A percentile compares a stretch with the other conserved stretches of the same genome.
Evolutionary conservation across 2,797 vertebrate species (phyloP).

Genomic region (Acipenser oxyrinchus): DNA sequence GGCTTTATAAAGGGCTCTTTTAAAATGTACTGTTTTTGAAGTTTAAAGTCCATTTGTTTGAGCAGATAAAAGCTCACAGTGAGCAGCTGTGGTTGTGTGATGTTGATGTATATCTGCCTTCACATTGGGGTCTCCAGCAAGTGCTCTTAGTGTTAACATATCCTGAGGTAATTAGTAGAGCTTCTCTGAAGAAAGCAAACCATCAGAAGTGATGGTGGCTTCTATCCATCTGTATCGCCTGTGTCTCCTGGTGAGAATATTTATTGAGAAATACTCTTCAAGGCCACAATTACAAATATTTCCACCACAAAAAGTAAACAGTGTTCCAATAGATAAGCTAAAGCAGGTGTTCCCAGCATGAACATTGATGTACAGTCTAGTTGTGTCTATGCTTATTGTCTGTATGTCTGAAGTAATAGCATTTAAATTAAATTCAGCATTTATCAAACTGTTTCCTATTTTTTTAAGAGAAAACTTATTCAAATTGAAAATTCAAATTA

Average conservation of each 20-base stretch:
- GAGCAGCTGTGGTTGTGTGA: background rate
- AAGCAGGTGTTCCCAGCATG: too few relatives aligned
- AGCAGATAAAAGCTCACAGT: background rate
- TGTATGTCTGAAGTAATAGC: too few relatives aligned
- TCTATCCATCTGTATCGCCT: background rate
- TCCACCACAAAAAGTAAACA: background rate
- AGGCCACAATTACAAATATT: background rate
- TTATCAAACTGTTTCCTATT: too few relatives aligned
- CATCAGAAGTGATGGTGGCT: background rate
- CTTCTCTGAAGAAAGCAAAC: background rate
- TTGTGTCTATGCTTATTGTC: too few relatives aligned
- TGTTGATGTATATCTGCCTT: background rate
- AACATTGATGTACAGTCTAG: too few relatives aligned
- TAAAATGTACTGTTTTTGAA: background rate
- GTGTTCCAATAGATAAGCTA: too few relatives aligned
- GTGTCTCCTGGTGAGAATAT: background rate
- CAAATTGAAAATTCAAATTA: background rate
- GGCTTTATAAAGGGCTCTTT: background rate
- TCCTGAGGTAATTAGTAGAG: constrained; percentile 4
- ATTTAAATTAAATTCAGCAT: too few relatives aligned
- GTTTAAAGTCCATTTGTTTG: background rate
- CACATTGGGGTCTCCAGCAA: background rate
- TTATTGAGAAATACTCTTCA: background rate
- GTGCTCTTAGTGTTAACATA: background rate
- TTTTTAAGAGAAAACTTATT: too few relatives aligned